Evolutionary conservation across 2,888 invertebrate species (phyloP).

Genomic region (Eristalis arbustorum): DNA sequence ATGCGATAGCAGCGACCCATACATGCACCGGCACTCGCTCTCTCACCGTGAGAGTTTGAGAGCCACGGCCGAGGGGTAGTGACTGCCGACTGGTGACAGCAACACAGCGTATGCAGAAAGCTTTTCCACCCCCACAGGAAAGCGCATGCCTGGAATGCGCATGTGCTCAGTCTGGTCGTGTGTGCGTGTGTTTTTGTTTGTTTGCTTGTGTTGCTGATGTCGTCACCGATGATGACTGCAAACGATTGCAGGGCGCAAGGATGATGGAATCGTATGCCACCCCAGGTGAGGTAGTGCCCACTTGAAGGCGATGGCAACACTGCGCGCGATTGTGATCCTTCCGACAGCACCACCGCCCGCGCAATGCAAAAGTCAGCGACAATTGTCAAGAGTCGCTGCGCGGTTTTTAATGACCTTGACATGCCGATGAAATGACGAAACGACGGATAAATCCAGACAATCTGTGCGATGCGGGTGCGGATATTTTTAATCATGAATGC

Average conservation of each 20-base stretch:
- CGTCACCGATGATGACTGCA: conserved; percentile 43
- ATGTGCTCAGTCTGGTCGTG: conserved; percentile 23
- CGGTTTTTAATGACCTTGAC: conserved; percentile 43
- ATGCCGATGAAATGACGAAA: conserved; percentile 13
- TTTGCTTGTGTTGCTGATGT: conserved; percentile 4
- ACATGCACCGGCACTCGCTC: not conserved
- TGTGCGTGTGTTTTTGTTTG: not conserved
- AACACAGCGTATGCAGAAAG: conserved; percentile 55
- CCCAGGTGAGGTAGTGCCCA: not conserved
- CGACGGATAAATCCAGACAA: conserved; percentile 19
- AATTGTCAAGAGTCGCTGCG: conserved; percentile 9
- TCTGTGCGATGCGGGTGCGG: not conserved
- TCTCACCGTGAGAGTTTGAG: not conserved
- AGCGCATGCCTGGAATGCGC: conserved; percentile 55
- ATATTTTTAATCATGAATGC: conserved; percentile 11
- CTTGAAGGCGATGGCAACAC: not conserved
- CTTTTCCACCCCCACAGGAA: conserved; percentile 67
- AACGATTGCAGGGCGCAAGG: not conserved
- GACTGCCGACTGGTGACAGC: not conserved
- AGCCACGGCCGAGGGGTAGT: not conserved
- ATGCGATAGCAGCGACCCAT: not conserved
- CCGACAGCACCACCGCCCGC: not conserved
- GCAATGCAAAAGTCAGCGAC: conserved; percentile 46
- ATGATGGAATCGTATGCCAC: not conserved
- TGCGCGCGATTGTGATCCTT: too few species aligned